Base-by-base conservation (phyloP, 2,113 vertebrate genomes). In the Grallaria varia region DNA sequence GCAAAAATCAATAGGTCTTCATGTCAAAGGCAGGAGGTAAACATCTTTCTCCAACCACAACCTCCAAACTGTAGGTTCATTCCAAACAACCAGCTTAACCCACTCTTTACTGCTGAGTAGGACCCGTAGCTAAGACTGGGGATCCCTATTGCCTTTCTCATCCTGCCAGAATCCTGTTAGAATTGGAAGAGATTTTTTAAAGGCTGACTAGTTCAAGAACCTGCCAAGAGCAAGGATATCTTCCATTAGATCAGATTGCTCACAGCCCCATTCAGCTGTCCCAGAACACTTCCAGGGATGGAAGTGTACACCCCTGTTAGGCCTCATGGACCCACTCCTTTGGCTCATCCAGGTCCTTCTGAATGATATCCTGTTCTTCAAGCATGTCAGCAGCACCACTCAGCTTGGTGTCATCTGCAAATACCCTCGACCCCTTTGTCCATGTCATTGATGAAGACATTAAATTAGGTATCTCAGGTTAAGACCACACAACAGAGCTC, bases 341-440 rank as follows among this genome's bases (percentile, higher is more conserved):
- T 24, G 39, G 27, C 18, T 15, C 31, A 50, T 33, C 33, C 50
- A 66, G 25, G 5, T 44, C 12, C 27, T 44, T 52, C 27, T 58
- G 44, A 50, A 50, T 37, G 18, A 18, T 2, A 28, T 33, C 9
- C 8, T 40, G 10, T 24, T 52, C 50, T 44, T 59, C 27, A 58
- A 31, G 8, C 27, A 28, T 8, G 9, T 33, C 68, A 37, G 22
- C 27, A 16, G 49, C 19, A 50, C 23, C 19, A 33, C 12, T 59
- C 22, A 50, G 8, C 4, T 42, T 44, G 33, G 22, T 58, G 27
- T 59, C 27, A 59, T 44, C 44, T 74, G 7, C 21, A 81, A 52
- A 50, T 50, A 50, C 19, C 9, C 3, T 5, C 0, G 0, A 33
- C 23, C 9, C 22, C 8, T 58, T 50, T 66, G 37, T 28, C 22